Percentiles rank a stretch among this genome's conserved stretches.
phyloP scores from a whole-genome alignment of 2,113 vertebrate species.

The Poeciliopsis occidentalis region DNA sequence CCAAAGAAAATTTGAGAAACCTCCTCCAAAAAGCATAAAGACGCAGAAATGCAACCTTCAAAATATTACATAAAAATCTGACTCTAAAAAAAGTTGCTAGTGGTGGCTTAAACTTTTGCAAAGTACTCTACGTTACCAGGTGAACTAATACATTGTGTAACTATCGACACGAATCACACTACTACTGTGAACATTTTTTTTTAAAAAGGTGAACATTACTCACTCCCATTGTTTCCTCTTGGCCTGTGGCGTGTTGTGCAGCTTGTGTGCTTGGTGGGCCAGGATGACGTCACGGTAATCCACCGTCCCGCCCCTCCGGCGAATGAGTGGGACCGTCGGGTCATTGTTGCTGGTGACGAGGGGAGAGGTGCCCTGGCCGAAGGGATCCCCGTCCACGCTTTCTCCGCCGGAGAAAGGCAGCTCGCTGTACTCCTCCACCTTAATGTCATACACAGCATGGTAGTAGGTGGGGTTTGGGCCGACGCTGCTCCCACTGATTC shows the following conservation, averaged over 20 bases:
- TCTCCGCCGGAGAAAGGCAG: slow-evolving; percentile 57
- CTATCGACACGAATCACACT: not conserved
- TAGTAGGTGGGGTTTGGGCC: slow-evolving; percentile 78
- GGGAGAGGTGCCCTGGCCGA: slow-evolving; percentile 53
- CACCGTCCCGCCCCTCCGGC: slow-evolving; percentile 84
- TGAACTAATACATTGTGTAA: not conserved
- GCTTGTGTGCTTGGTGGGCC: slow-evolving; percentile 88
- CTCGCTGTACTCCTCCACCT: slow-evolving; percentile 70
- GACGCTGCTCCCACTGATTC: slow-evolving; percentile 74
- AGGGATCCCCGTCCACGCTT: slow-evolving; percentile 26
- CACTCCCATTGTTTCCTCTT: slow-evolving; percentile 90
- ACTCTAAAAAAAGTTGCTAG: not conserved
- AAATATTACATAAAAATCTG: not conserved
- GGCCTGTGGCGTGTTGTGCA: slow-evolving; percentile 87
- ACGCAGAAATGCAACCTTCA: not conserved
- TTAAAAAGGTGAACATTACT: slow-evolving; percentile 68
- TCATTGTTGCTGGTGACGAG: slow-evolving; percentile 44
- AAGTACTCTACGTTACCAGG: not conserved
- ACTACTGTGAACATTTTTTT: not conserved
- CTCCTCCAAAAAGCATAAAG: too few relatives aligned
- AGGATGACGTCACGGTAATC: slow-evolving; percentile 87
- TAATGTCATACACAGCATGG: slow-evolving; percentile 75
- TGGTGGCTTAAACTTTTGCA: not conserved
- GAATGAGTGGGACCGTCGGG: slow-evolving; percentile 65
- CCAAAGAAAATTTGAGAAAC: not conserved